Percentiles rank a stretch among this genome's conserved stretches.
Conservation (phyloP, 2,888 invertebrate species). For the Tenthredo distinguenda region DNA sequence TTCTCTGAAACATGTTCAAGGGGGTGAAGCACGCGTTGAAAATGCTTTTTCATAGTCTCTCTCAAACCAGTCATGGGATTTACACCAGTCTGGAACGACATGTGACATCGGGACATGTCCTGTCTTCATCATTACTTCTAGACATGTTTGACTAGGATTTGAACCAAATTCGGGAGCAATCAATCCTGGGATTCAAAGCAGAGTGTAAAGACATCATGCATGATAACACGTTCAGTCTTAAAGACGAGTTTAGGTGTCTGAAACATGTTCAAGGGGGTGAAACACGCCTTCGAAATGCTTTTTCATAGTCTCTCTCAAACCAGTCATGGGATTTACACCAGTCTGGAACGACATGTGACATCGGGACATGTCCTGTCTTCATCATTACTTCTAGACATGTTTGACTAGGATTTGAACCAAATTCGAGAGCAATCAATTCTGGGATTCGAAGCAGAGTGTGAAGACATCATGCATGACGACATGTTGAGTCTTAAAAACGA, state of each 20-base stretch:
- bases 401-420: not conserved
- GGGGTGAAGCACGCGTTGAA: too few relatives aligned
- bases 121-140: not conserved
- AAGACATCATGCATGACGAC: not conserved
- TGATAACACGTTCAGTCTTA: not conserved
- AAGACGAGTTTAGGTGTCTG: not conserved
- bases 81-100: not conserved
- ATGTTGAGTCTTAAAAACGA: not conserved
- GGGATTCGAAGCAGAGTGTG: not conserved
- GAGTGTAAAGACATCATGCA: not conserved
- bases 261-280: not conserved
- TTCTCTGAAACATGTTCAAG: not conserved
- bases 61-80: not conserved
- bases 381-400: not conserved
- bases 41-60: not conserved
- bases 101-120: not conserved
- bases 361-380: not conserved
- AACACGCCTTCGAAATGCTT: too few relatives aligned
- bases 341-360: too few relatives aligned
- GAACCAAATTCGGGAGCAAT: not conserved
- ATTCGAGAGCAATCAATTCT: not conserved
- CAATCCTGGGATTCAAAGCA: not conserved
- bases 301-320: too few relatives aligned
- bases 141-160: not conserved
- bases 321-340: too few relatives aligned